Percentiles rank a stretch among this genome's conserved stretches.
These are phyloP conservation scores for Siphlonurus alternatus DNA, from an alignment of 2,888 invertebrate genomes.

Conservation along the genomic window DNA sequence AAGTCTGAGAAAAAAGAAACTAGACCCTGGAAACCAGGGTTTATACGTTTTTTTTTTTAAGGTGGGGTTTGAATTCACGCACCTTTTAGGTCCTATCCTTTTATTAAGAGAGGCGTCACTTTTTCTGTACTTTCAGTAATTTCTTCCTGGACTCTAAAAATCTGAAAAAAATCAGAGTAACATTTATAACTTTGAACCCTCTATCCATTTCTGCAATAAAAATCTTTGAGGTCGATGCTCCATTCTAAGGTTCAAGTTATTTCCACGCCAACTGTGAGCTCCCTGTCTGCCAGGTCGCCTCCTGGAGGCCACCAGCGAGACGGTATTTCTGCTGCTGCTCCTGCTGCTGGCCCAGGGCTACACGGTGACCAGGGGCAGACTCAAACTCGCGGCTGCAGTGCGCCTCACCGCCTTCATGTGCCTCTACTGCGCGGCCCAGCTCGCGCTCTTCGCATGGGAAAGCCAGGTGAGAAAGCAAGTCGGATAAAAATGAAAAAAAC, in stretches of 20 bases:
- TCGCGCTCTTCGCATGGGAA: slow-evolving; percentile 63
- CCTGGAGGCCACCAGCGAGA: slow-evolving; percentile 53
- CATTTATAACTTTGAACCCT: too few species aligned
- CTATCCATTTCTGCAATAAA: too few species aligned
- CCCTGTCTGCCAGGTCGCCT: slow-evolving; percentile 55
- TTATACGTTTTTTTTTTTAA: too few species aligned
- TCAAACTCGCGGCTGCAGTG: slow-evolving; percentile 52
- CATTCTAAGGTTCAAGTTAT: too few species aligned
- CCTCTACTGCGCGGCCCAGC: slow-evolving; percentile 51
- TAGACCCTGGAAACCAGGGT: background rate
- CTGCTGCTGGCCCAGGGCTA: slow-evolving; percentile 77
- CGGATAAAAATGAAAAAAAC: background rate
- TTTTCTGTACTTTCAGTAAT: too few species aligned
- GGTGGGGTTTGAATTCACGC: too few species aligned
- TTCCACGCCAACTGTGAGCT: too few species aligned
- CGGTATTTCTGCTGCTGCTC: slow-evolving; percentile 57
- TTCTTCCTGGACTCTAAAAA: too few species aligned
- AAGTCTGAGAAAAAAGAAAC: slow-evolving; percentile 11
- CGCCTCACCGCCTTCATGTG: slow-evolving; percentile 69
- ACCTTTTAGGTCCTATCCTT: too few species aligned
- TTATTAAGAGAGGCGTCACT: too few species aligned
- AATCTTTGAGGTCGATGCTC: too few species aligned
- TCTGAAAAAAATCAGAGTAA: too few species aligned
- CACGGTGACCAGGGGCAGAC: slow-evolving; percentile 70
- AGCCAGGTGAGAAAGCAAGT: slow-evolving; percentile 41